Conservation (phyloP, 2,888 invertebrate genomes). For the Sarcophaga subvicina region DNA sequence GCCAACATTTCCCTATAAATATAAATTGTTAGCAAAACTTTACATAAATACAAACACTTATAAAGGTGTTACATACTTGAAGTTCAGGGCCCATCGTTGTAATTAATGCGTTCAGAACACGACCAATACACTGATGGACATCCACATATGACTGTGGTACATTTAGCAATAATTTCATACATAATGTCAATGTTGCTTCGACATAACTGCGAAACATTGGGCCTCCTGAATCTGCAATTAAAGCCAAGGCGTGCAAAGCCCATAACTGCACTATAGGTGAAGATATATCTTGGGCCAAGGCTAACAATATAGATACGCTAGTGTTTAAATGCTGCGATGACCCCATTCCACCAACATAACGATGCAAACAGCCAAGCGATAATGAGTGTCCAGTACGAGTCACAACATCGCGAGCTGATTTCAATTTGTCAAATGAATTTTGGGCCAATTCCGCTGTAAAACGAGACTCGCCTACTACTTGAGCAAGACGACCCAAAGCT, state of each 20-base stretch:
- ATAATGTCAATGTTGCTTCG: conserved; percentile 94
- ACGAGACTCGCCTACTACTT: conserved; percentile 92
- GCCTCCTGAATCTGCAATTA: conserved; percentile 98
- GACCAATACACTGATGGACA: conserved; percentile 96
- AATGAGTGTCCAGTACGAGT: conserved; percentile 94
- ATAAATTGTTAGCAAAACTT: not conserved
- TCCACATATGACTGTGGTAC: conserved; percentile 96
- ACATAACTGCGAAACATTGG: conserved; percentile 99
- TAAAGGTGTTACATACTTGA: conserved; percentile 82
- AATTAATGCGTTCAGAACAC: conserved; percentile 96
- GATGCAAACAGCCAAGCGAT: conserved; percentile 97
- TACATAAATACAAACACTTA: not conserved
- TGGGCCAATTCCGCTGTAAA: conserved; percentile 95
- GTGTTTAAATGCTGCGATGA: conserved; percentile 97
- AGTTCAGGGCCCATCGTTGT: conserved; percentile 99
- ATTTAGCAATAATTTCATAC: conserved; percentile 93
- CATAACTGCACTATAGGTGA: conserved; percentile 98
- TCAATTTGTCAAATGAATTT: conserved; percentile 93
- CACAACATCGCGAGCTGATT: conserved; percentile 93
- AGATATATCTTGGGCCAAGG: conserved; percentile 95
- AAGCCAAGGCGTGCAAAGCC: conserved; percentile 96
- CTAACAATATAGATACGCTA: conserved; percentile 96
- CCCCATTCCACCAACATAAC: conserved; percentile 97
- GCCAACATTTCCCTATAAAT: conserved; percentile 85
- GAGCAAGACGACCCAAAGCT: conserved; percentile 95